Base-by-base conservation (phyloP, 2,797 vertebrate genomes). In the Chanos chanos region DNA sequence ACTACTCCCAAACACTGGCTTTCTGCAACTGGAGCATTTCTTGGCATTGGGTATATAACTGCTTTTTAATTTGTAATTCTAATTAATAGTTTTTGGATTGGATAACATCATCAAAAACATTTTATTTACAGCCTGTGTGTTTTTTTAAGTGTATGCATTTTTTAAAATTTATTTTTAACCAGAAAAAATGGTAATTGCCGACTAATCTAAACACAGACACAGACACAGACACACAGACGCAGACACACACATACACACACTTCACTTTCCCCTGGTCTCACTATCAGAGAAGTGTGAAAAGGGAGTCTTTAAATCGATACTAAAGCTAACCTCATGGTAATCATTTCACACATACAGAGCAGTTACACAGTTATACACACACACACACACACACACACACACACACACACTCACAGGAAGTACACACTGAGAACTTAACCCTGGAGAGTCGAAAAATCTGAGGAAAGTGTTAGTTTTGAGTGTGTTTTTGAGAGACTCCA, bases 281-380 rank as follows among this genome's bases (percentile, higher is more conserved):
- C 64, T 57, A 18, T n/a, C n/a, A n/a, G n/a, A 37, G 8, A 39
- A 6, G 61, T 75, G 70, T 47, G 43, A 75, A 63, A 69, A 66
- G 52, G 10, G 34, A 34, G 40, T 66, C 67, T 53, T 68, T 58
- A 70, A 66, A 70, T 49, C 59, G 59, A 59, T 72, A 77, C 75
- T 52, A 12, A 69, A 75, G 48, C 58, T 34, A 61, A 76, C 74
- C 70, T 73, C 64, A 49, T 50, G 36, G 55, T 18, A 58, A 18
- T 25, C 30, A 25, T 22, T 44, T 45, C 13, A 36, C 41, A 44
- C 39, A 44, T 19, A 43, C 55, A n/a, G 30, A 31, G 19, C 30
- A 12, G 30, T 34, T 18, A 13, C 1, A 31, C 8, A 5, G 30
- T 33, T 30, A 33, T 30, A 28, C 12, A 30, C 22, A 28, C 10